Base-by-base conservation (phyloP, 2,797 vertebrate species). In the Enteromius anoplus region DNA sequence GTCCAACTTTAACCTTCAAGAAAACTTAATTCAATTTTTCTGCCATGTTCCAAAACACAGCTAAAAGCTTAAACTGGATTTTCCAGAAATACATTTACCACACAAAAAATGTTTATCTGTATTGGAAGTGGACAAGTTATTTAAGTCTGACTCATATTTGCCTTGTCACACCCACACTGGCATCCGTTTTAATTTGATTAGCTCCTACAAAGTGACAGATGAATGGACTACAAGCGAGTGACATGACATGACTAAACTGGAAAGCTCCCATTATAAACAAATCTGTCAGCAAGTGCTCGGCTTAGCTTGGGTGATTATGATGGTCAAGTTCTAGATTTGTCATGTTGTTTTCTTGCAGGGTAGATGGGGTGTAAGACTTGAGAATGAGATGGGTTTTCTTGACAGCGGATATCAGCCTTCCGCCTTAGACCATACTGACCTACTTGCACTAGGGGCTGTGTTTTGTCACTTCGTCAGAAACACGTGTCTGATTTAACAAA, bases 401-500 rank as follows among this genome's bases (percentile, higher is more conserved):
- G 49, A 40, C 45, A 21, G n/a, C 23, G 4, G 45, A 55, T 82
- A 19, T 75, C 11, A 75, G n/a, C 47, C 32, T 40, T 40, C n/a
- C 32, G 21, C 11, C 62, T 6, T 23, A 29, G 21, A 68, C 60
- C 72, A 75, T 62, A 45, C 65, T 77, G 29, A 62, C 71, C 68
- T 29, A 75, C 32, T 60, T 69, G 72, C 68, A 62, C 40, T 10
- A 14, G 3, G 15, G 17, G 6, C 51, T 2, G n/a, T 62, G 14
- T 37, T 19, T 53, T 71, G 14, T 37, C 47, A 51, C 47, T 29
- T 76, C 49, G 11, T 11, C 19, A 42, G 29, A 34, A 15, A 51
- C 32, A 75, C 47, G 5, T 72, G 71, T 75, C n/a, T 75, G 71
- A 75, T 66, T 66, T 65, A 65, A 72, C 66, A 21, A 70, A 70